Evolutionary conservation across 2,797 vertebrate genomes (phyloP), one percentile per base, ranked within the genome.

Genomic region (Bovichtus diacanthus): DNA sequence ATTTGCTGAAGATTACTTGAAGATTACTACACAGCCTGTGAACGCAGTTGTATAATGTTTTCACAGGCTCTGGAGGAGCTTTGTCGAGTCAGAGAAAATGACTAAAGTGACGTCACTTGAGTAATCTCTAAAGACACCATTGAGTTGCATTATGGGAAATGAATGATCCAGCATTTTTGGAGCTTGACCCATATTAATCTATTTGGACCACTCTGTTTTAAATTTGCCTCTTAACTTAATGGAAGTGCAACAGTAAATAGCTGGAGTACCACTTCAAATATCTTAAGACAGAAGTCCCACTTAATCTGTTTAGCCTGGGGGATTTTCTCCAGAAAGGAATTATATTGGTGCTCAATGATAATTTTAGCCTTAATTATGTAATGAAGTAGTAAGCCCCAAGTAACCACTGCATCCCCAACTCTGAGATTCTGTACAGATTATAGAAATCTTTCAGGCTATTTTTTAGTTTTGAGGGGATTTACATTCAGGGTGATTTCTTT

Each of bases 321-420:
- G 31, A 56, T 66, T 80, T 73, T 47, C 59, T 51, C 74, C 44
- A 69, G 29, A 29, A 55, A 79, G 27, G 25, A 61, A 62, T 81
- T 64, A 68, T 66, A 76, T 44, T 62, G 82, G 81, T 88, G 82
- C 82, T 81, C 51, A 66, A 46, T 75, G 41, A 39, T 78, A 62
- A 75, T 76, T 82, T 76, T 76, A 76, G 79, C 72, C 85, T 85
- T 86, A 85, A 74, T 76, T 79, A 70, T 86, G 55, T 77, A 74
- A 82, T 55, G 13, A 69, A 80, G 51, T 61, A 64, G 39, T 29
- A 73, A 64, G 1, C 71, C 72, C 44, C 38, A 16, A 41, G 44
- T 41, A 51, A 70, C 12, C 44, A 66, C 63, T 60, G 2, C 39
- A 74, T 43, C 59, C 55, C 8, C 70, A 61, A 71, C 51, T 70